Conservation (phyloP, 2,888 invertebrate species). For the Elaeidobius kamerunicus region DNA sequence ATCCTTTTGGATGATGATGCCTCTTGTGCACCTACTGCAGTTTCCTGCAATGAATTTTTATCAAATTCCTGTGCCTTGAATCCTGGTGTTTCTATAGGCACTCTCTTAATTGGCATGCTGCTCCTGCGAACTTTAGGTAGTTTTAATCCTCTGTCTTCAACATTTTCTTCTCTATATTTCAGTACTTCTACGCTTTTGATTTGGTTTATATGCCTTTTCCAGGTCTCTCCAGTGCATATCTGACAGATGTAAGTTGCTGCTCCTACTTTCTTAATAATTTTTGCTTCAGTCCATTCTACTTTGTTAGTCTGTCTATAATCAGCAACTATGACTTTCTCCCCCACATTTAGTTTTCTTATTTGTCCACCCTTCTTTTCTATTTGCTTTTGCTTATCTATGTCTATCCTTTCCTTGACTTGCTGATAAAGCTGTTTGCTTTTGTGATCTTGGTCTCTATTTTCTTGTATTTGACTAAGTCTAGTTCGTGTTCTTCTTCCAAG, state of each 20-base stretch:
- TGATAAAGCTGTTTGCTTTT: neutral
- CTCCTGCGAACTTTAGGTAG: no score
- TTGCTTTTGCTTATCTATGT: no score
- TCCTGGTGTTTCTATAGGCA: no score
- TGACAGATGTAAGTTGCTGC: constrained; percentile 2
- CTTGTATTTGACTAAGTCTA: constrained; percentile 1
- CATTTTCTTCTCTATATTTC: neutral
- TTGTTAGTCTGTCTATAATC: neutral
- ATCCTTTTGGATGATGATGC: no score
- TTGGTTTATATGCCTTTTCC: constrained; percentile 10
- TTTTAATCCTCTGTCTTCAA: no score
- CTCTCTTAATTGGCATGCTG: no score
- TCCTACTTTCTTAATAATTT: neutral
- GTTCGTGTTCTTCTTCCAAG: constrained; percentile 13
- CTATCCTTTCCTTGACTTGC: neutral
- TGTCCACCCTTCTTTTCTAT: neutral
- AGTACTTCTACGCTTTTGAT: constrained; percentile 1
- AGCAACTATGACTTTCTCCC: constrained; percentile 1
- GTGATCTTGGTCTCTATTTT: neutral
- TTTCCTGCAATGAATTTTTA: no score
- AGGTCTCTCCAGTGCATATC: neutral
- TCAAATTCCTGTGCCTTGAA: no score
- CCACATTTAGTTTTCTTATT: neutral
- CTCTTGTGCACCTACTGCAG: no score
- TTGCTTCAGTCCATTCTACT: neutral